Evolutionary conservation across 2,797 vertebrate species (phyloP).

Genomic region (Sebastes baramenuke): DNA sequence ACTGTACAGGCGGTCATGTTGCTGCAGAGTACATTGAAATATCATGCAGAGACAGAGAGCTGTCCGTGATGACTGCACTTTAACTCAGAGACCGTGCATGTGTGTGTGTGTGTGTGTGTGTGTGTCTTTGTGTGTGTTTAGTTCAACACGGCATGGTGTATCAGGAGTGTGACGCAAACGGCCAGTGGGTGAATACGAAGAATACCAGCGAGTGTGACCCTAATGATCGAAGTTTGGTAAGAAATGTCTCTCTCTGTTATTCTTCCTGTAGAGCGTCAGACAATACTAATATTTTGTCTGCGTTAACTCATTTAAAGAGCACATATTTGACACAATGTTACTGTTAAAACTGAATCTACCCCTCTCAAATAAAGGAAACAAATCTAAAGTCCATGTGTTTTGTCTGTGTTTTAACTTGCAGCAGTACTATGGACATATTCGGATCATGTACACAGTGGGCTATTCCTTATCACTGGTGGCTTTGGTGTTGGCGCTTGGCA

Average conservation of each 20-base stretch:
- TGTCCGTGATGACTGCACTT: not conserved
- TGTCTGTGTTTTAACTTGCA: slow-evolving; percentile 50
- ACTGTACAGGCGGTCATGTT: not conserved
- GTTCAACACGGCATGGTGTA: slow-evolving; percentile 89
- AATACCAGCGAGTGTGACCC: slow-evolving; percentile 85
- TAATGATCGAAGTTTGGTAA: slow-evolving; percentile 72
- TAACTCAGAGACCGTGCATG: not conserved
- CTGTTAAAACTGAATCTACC: not conserved
- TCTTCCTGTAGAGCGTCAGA: not conserved
- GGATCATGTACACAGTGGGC: slow-evolving; percentile 89
- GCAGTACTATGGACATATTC: slow-evolving; percentile 83
- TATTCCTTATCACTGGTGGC: slow-evolving; percentile 90
- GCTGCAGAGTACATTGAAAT: not conserved
- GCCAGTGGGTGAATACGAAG: slow-evolving; percentile 84
- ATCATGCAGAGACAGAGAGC: not conserved
- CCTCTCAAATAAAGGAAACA: not conserved
- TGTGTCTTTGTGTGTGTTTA: slow-evolving; percentile 53
- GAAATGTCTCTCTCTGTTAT: not conserved
- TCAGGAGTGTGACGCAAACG: slow-evolving; percentile 89
- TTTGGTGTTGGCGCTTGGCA: slow-evolving; percentile 85
- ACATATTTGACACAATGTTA: not conserved
- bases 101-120: too few relatives aligned
- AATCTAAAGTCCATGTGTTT: not conserved
- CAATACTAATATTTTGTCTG: not conserved
- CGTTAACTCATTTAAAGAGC: not conserved